Base-by-base conservation (phyloP, 2,797 vertebrate species). In the Oryzias sinensis region DNA sequence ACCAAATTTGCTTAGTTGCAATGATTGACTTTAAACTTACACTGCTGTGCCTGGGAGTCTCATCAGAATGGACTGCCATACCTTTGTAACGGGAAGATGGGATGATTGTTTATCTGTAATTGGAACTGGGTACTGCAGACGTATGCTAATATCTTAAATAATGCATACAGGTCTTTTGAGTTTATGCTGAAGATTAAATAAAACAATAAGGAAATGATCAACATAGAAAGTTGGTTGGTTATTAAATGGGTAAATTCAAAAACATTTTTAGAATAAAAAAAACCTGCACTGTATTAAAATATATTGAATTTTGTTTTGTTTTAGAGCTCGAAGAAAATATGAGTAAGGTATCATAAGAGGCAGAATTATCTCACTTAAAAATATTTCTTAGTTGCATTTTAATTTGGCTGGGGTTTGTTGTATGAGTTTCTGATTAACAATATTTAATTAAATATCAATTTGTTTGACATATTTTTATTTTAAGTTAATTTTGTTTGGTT, bases 211-310 rank as follows among this genome's bases (percentile, higher is more conserved):
- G 33, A 37, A 43, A 47, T 64, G 22, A 17, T 72, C 54, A 72
- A 65, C 68, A 55, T 64, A 62, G 33, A 48, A 47, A 18, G 56
- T 14, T 7, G 43, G 49, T 54, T 14, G 43, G 42, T 43, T 48
- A 43, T n/a, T 43, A 80, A 84, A 75, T 14, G n/a, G 68, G 68
- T 56, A 55, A 83, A 83, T 74, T 82, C 87, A 79, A 68, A 22
- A 71, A 72, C 72, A 69, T 76, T 74, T 86, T 85, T 75, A 82
- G 79, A 78, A 86, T 90, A 86, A 88, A 90, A 87, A 88, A 90
- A 82, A 92, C 87, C 90, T 89, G 72, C 56, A 43, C 56, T 59
- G 77, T 81, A 76, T 87, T 86, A 86, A 90, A 37, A 80, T 85
- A 79, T 43, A 88, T 84, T 70, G 79, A 87, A 83, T 86, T 85